Conservation (phyloP, 2,888 invertebrate genomes). For the Patella ulyssiponensis region DNA sequence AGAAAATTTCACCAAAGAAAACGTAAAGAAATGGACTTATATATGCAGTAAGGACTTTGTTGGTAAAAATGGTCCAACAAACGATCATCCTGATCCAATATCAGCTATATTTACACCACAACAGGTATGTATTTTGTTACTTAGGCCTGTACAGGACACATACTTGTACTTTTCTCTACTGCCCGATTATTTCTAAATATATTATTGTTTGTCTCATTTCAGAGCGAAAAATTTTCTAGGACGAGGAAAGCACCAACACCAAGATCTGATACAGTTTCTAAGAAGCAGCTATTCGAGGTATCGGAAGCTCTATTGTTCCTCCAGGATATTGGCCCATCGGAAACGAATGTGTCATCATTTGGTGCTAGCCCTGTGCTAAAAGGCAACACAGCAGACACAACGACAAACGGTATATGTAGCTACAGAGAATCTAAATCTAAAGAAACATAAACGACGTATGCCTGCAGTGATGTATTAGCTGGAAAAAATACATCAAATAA, state of each 20-base stretch:
- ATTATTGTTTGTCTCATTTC: background rate
- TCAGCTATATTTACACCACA: background rate
- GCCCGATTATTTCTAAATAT: too few relatives aligned
- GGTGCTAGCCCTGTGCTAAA: too few relatives aligned
- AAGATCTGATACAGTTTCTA: background rate
- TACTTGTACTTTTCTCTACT: too few relatives aligned
- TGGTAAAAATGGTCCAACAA: background rate
- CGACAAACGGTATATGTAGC: too few relatives aligned
- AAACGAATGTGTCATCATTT: too few relatives aligned
- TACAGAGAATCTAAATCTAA: too few relatives aligned
- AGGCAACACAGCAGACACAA: too few relatives aligned
- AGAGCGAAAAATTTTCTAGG: background rate
- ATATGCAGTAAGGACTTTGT: background rate
- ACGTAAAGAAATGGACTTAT: background rate
- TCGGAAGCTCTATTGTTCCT: background rate
- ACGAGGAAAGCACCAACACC: conserved; percentile 2
- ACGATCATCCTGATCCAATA: background rate
- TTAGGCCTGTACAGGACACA: too few relatives aligned
- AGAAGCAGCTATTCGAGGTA: background rate
- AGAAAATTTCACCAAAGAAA: background rate
- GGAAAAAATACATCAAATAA: too few relatives aligned
- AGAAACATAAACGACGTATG: too few relatives aligned
- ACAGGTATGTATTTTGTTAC: background rate
- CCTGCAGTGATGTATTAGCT: too few relatives aligned
- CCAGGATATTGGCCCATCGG: background rate